Conservation (phyloP, 1,140 invertebrate species). For the Phocides pigmalion region DNA sequence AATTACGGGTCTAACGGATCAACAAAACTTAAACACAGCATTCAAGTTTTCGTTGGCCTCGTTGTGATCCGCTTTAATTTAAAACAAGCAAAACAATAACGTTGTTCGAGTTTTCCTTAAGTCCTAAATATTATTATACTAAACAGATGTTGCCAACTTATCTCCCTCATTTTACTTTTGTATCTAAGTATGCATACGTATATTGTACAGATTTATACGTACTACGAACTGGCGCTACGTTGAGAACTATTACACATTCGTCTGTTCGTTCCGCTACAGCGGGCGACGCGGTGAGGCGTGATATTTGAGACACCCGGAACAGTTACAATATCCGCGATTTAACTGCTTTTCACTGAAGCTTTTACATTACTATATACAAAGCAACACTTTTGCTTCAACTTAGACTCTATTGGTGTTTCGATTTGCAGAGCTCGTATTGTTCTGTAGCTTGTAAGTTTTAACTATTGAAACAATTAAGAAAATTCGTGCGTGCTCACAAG, state of each 20-base stretch:
- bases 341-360: not conserved
- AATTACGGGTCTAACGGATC: no score
- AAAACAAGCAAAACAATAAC: not conserved
- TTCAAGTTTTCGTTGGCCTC: no score
- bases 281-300: not conserved
- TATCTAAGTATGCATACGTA: not conserved
- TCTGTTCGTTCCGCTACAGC: conserved; percentile 6
- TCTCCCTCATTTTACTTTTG: conserved; percentile 26
- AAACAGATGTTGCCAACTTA: conserved; percentile 46
- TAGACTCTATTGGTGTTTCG: no score
- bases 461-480: no score
- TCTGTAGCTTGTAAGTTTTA: no score
- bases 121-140: conserved; percentile 42
- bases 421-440: no score
- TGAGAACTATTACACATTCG: conserved; percentile 6
- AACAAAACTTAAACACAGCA: no score
- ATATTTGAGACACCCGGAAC: conserved; percentile 6
- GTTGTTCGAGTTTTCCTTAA: conserved; percentile 33
- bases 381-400: no score
- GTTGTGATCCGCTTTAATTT: not conserved
- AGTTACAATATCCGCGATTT: not conserved
- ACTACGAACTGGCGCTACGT: not conserved
- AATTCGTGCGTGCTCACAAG: no score
- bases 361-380: no score
- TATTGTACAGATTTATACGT: not conserved